These are phyloP conservation scores for Thereva nobilitata DNA, from an alignment of 2,888 invertebrate species.

Conservation along the genomic window DNA sequence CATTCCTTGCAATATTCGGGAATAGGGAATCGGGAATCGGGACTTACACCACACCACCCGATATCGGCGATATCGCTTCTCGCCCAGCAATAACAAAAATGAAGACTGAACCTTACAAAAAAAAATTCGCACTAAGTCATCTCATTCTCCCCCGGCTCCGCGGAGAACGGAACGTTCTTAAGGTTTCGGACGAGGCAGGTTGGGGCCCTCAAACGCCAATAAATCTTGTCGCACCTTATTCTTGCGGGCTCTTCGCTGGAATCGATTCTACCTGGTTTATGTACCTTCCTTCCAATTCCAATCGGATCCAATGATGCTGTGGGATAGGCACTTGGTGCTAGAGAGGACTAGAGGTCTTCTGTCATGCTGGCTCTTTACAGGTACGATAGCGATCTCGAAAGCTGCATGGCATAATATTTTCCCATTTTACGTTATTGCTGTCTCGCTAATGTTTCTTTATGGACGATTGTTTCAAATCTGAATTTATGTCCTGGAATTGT, in stretches of 20 bases:
- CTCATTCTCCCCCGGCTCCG: conserved; percentile 13
- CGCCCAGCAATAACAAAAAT: too few relatives aligned
- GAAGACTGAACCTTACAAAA: background rate
- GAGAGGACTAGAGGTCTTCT: conserved; percentile 20
- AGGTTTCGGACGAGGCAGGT: background rate
- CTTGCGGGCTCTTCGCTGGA: conserved; percentile 27
- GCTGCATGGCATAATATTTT: conserved; percentile 47
- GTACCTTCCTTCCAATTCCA: conserved; percentile 1
- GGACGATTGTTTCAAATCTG: conserved; percentile 47
- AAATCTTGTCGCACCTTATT: conserved; percentile 40
- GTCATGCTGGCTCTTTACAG: conserved; percentile 30
- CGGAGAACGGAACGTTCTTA: conserved; percentile 9
- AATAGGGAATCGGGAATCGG: too few relatives aligned
- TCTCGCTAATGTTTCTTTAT: conserved; percentile 48
- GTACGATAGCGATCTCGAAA: conserved; percentile 45
- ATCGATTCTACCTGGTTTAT: conserved; percentile 31
- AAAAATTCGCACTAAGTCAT: conserved; percentile 32
- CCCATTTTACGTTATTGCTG: conserved; percentile 48
- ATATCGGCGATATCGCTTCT: conserved; percentile 17
- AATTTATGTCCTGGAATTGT: conserved; percentile 42
- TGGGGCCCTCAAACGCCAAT: conserved; percentile 30
- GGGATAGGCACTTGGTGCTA: too few relatives aligned
- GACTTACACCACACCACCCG: too few relatives aligned
- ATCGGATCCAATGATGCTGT: conserved; percentile 28
- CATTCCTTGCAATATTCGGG: conserved; percentile 13